Conservation (phyloP, 2,113 vertebrate genomes). For the Corythornis vintsioides region DNA sequence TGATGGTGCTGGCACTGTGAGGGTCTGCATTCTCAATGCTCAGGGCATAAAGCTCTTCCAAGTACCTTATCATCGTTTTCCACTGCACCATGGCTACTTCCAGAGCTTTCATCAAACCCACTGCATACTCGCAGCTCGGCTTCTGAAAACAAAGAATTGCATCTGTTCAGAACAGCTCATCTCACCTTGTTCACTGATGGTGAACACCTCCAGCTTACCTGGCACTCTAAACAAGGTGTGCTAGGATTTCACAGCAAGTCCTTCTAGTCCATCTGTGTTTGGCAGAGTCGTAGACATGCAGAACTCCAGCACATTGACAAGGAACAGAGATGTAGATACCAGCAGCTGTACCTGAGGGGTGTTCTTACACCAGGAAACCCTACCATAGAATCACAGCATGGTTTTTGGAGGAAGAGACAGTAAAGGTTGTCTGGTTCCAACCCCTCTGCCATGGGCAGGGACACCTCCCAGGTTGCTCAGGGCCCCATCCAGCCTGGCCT, state of each 20-base stretch:
- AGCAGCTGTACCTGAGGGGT: background rate
- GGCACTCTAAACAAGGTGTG: background rate
- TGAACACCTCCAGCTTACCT: background rate
- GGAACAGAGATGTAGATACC: background rate
- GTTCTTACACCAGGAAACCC: background rate
- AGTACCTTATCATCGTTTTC: constrained; percentile 72
- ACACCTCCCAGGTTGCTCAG: background rate
- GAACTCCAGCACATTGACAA: background rate
- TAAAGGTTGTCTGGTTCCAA: background rate
- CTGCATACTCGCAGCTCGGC: constrained; percentile 71
- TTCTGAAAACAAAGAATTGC: constrained; percentile 64
- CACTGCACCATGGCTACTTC: constrained; percentile 74
- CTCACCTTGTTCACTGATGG: background rate
- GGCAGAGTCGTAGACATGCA: background rate
- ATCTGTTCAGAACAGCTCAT: background rate
- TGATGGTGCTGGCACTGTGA: constrained; percentile 74
- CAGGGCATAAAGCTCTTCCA: constrained; percentile 77
- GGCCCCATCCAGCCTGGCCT: background rate
- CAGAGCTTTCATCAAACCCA: constrained; percentile 72
- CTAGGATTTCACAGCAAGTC: background rate
- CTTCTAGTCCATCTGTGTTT: background rate
- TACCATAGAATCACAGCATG: background rate
- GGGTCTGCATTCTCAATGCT: constrained; percentile 74
- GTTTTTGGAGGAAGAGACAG: background rate
- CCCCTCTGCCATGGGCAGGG: background rate